Base-by-base conservation (phyloP, 2,888 invertebrate genomes). In the Ophion slaviceki region DNA sequence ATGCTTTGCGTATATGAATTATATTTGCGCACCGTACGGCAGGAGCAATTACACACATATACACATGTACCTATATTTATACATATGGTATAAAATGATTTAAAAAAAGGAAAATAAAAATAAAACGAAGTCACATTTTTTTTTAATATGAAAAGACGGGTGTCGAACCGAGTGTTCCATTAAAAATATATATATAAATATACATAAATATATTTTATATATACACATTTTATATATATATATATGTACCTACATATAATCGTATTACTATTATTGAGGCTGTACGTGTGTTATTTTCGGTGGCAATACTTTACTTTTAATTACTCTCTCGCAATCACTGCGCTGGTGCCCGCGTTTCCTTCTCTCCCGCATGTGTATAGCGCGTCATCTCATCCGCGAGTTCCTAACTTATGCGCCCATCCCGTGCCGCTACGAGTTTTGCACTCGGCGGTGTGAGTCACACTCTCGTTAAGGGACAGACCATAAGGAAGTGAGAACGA, bases 291-390 rank as follows among this genome's bases (percentile, higher is more conserved):
- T 78, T 86, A 86, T 86, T 86, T 81, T 86, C 66, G 86, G 80
- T 64, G 83, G 86, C 86, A 83, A 86, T 86, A 80, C 86, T 86
- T 86, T 80, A 86, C 86, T 83, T 86, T 86, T 86, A 86, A 86
- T 86, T 83, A 86, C 83, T 83, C 74, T 40, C 83, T 83, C 86
- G 85, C 84, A 83, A 87, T 80, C 87, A 82, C 85, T 82, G 53
- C 71, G 64, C 68, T 78, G 40, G 40, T 40, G 40, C 40, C 6
- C 40, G 40, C 40, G 40, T 68, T 62, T 75, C 80, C 66, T 80
- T 62, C 62, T 66, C 64, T 28, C 71, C 74, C 40, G 40, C 40
- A 40, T 40, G 40, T 40, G 40, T 40, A 40, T 8, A 40, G 75
- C 68, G 68, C 79, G 28, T 71, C 67, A 68, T 75, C 78, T 75